Evolutionary conservation across 2,797 vertebrate genomes (phyloP).

Genomic region (Kryptopterus vitreolus): DNA sequence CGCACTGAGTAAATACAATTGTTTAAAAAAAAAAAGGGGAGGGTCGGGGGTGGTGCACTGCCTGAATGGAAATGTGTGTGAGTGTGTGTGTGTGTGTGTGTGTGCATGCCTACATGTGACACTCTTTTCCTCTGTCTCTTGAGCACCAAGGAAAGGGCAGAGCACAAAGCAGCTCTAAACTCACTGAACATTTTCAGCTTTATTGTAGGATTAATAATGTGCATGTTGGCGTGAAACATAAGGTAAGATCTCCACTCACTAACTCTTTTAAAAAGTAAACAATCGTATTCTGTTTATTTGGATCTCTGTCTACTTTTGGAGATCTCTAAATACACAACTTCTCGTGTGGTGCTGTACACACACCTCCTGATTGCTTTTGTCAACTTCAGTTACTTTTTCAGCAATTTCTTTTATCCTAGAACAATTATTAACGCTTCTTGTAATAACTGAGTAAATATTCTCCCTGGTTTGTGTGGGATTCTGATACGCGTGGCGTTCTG

Average conservation of each 20-base stretch:
- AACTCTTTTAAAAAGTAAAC: too few species aligned
- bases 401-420: too few species aligned
- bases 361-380: background rate
- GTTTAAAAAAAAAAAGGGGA: background rate
- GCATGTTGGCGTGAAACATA: background rate
- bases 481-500: background rate
- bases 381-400: background rate
- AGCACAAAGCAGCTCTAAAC: background rate
- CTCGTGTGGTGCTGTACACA: background rate
- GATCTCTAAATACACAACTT: background rate
- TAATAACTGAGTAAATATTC: too few species aligned
- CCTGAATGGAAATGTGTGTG: background rate
- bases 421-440: background rate
- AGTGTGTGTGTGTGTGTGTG: background rate
- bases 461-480: background rate
- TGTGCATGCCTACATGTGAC: background rate
- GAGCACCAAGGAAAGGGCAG: background rate
- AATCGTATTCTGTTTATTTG: background rate
- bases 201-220: conserved; percentile 9
- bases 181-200: background rate
- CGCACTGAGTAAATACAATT: too few species aligned
- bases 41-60: conserved; percentile 4
- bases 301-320: background rate
- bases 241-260: background rate
- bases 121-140: background rate